Base-by-base conservation (phyloP, 2,888 invertebrate species). In the Caenorhabditis sinica region DNA sequence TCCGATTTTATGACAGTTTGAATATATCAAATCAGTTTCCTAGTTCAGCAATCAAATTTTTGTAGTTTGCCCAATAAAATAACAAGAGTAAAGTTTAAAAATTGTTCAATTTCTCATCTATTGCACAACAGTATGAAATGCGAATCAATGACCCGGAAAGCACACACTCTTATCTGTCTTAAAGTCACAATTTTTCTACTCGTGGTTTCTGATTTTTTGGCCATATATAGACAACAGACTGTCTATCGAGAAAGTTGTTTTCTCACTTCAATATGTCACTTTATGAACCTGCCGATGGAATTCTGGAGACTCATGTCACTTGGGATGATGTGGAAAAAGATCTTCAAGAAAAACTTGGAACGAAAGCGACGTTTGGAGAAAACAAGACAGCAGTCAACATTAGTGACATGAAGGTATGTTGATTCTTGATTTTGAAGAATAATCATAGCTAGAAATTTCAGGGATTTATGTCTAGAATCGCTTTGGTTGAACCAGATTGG, bases 291-390 rank as follows among this genome's bases (percentile, higher is more conserved):
- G 56, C 71, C 28, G 65, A 61, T 11, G 84, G 86, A 15, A 75
- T 84, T 49, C 74, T 82, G 13, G 84, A 75, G n/a, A 86, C 84
- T 13, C 77, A 86, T 45, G 79, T 86, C 5, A 74, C 82, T 8
- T 86, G 86, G 86, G 61, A 77, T 28, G 86, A 86, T 68, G 73
- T 86, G 3, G 82, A 86, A 65, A 40, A 25, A 11, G 79, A 82
- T 43, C 69, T 86, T 51, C 86, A 86, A 17, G 60, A 84, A 43
- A 45, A 71, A 17, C 58, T 84, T 40, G 71, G 76, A 6, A 86
- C 84, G 0, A 74, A 49, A 11, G 86, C 86, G 15, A 82, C 69
- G 4, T 77, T 86, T 43, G 86, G 86, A 33, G 28, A 61, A 2
- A 65, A 83, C 23, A 83, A 84, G 58, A 82, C 53, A 4, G 58